Evolutionary conservation across 92 coral and sea anemone species (phyloP).

Genomic region (Muricea muricata): DNA sequence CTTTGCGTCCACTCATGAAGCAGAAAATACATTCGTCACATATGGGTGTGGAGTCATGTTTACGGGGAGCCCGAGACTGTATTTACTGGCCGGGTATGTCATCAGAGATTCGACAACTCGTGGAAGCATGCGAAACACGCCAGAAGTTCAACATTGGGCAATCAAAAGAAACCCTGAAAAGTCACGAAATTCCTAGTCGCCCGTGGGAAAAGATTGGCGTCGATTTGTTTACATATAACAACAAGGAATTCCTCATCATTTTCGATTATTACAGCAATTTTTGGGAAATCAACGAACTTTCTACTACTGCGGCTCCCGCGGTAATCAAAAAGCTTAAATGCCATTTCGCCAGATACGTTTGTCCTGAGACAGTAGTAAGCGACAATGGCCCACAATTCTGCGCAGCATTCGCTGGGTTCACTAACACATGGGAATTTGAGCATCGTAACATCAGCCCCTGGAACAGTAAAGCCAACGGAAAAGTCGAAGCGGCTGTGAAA

Average conservation of each 20-base stretch:
- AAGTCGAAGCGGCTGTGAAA: conserved; percentile 32
- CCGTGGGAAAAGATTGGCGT: conserved; percentile 43
- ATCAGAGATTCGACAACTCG: conserved; percentile 26
- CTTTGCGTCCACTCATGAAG: not conserved
- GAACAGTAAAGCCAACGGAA: conserved; percentile 33
- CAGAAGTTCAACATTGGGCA: conserved; percentile 34
- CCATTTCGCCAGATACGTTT: conserved; percentile 38
- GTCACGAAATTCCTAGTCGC: conserved; percentile 29
- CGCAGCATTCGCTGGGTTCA: not conserved
- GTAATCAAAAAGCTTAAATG: conserved; percentile 41
- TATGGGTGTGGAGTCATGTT: conserved; percentile 48
- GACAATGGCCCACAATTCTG: conserved; percentile 12
- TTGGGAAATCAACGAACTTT: conserved; percentile 26
- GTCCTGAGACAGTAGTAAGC: conserved; percentile 18
- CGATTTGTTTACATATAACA: conserved; percentile 18
- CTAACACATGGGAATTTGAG: conserved; percentile 1
- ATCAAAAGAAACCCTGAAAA: conserved; percentile 48
- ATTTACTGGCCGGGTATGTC: conserved; percentile 64
- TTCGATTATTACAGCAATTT: conserved; percentile 47
- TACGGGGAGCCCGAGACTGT: conserved; percentile 53
- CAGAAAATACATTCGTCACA: not conserved
- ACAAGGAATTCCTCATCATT: conserved; percentile 24
- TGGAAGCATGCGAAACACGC: conserved; percentile 25
- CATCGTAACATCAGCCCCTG: conserved; percentile 19
- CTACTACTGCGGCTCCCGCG: conserved; percentile 30